These are phyloP conservation scores for Tuta absoluta DNA, from an alignment of 2,888 invertebrate species.

Conservation along the genomic window DNA sequence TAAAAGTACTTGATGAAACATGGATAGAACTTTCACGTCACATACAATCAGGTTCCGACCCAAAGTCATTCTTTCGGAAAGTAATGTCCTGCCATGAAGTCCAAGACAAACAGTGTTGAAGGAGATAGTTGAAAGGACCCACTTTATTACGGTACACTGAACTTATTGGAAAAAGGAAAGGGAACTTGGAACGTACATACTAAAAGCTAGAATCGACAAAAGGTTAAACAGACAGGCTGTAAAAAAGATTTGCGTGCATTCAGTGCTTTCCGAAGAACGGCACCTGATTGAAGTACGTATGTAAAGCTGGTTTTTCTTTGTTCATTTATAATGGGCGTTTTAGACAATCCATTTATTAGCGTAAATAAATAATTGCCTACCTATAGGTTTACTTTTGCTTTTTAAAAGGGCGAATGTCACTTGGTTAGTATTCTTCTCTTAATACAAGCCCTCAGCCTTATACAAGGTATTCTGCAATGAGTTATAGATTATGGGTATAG, in stretches of 20 bases:
- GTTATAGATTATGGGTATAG: too few species aligned
- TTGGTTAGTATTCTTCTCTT: too few species aligned
- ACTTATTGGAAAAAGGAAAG: conserved; percentile 15
- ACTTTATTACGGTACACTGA: conserved; percentile 19
- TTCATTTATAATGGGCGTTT: too few species aligned
- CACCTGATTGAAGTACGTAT: too few species aligned
- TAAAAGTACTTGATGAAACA: conserved; percentile 7
- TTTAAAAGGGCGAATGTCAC: too few species aligned
- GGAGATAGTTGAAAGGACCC: conserved; percentile 20
- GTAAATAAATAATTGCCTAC: too few species aligned
- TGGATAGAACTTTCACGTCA: conserved; percentile 15
- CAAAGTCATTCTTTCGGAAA: conserved; percentile 19
- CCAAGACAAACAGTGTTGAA: conserved; percentile 17
- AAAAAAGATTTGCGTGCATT: background rate
- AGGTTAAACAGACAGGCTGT: background rate
- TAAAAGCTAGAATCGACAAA: background rate
- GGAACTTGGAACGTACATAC: background rate
- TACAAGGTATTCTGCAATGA: too few species aligned
- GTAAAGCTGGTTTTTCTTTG: too few species aligned
- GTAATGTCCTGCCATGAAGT: conserved; percentile 8
- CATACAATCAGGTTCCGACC: conserved; percentile 13
- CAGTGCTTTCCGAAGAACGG: too few species aligned
- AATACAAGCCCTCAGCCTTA: too few species aligned
- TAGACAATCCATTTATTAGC: too few species aligned
- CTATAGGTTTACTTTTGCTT: too few species aligned